A percentile compares a stretch with the other conserved stretches of the same genome.
Conservation (phyloP, 2,113 vertebrate genomes). For the Carassius carassius region DNA sequence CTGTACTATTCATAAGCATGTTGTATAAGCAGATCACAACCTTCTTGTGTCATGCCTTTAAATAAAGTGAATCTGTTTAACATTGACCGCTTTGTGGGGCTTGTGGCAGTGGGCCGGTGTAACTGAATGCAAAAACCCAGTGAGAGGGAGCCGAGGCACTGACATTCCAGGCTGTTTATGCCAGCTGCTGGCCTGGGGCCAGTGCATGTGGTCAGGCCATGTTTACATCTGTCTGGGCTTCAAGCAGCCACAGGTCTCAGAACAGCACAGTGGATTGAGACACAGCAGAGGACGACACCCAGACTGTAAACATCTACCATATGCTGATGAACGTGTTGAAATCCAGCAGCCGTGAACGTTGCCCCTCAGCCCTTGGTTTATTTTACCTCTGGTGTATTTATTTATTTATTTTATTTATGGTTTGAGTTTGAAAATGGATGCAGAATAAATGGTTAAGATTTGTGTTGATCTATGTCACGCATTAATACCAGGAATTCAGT, state of each 20-base stretch:
- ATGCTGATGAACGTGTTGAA: conserved; percentile 51
- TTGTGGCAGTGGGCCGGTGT: conserved; percentile 26
- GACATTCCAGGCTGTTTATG: conserved; percentile 52
- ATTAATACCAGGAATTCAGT: conserved; percentile 13
- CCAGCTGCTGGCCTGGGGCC: conserved; percentile 52
- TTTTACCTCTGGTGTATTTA: conserved; percentile 30
- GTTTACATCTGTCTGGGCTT: conserved; percentile 66
- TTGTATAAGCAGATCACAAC: conserved; percentile 28
- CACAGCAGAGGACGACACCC: conserved; percentile 47
- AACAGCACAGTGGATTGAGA: conserved; percentile 22
- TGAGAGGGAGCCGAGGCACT: not conserved
- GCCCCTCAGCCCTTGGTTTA: conserved; percentile 38
- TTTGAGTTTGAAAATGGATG: conserved; percentile 6
- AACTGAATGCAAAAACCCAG: conserved; percentile 10
- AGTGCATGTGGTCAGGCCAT: conserved; percentile 55
- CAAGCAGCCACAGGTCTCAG: conserved; percentile 45
- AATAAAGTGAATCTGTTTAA: conserved; percentile 41
- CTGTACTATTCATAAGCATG: conserved; percentile 7
- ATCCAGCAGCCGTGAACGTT: conserved; percentile 30
- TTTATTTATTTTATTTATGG: not conserved
- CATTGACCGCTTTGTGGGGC: conserved; percentile 21
- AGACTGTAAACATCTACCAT: conserved; percentile 49
- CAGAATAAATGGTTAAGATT: conserved; percentile 14
- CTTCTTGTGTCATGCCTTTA: conserved; percentile 22
- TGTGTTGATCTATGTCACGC: conserved; percentile 23